Evolutionary conservation across 2,113 vertebrate species (phyloP), one percentile per base, ranked within the genome.

Genomic region (Lagenorhynchus albirostris): DNA sequence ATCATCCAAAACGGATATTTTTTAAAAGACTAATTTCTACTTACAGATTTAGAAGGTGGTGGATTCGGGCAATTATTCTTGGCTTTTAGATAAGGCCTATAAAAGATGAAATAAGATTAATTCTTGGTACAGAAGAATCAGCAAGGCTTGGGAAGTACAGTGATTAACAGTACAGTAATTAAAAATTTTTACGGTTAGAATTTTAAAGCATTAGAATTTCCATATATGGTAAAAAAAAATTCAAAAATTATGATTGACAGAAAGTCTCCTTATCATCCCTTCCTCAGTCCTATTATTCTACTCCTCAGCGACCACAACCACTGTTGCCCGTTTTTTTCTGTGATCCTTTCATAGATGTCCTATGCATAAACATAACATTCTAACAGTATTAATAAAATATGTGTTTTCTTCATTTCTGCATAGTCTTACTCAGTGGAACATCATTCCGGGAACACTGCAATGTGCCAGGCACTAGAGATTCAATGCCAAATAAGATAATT

Each of bases 31-130:
- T 63, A 18, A 94, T 90, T 89, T 82, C 67, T 97, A 98, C 99
- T 99, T 97, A 99, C 99, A 6, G 60, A 67, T 95, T 98, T 97
- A 91, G 98, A 96, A 96, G 81, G 26, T 44, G 65, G 55, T 60
- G 1, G 95, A 62, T 97, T 97, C 4, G 8, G 81, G 17, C 8
- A 88, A 94, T 97, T 98, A 1, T 68, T 97, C 93, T 8, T 62
- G 79, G 98, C 97, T 98, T 98, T 99, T 67, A 98, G 93, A 89
- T 98, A 97, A 60, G 97, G 93, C 92, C 99, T 99, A 80, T 31
- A 84, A 95, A 96, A 98, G 73, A 95, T 8, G 94, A 97, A 95
- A 94, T 58, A 92, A 94, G 87, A 89, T 96, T 93, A 97, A 96
- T 82, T 81, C 70, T 95, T 47, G 92, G 50, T 70, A 94, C 0